Conservation (phyloP, 1,140 invertebrate species). For the Globodera rostochiensis region DNA sequence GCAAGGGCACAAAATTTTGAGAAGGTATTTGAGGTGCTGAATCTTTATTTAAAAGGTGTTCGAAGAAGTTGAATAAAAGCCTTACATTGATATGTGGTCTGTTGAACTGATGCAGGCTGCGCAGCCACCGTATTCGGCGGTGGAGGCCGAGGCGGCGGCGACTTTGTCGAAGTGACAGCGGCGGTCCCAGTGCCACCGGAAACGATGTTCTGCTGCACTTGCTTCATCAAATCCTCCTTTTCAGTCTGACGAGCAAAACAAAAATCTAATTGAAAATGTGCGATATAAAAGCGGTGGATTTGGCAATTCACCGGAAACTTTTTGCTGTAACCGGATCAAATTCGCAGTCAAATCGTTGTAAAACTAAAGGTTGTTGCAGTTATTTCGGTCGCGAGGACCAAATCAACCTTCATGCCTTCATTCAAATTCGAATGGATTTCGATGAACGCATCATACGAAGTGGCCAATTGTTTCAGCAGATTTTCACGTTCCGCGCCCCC, state of each 20-base stretch:
- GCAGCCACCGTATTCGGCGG: constrained; percentile 30
- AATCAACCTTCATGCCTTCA: constrained; percentile 81
- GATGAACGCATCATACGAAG: constrained; percentile 85
- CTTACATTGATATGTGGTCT: constrained; percentile 23
- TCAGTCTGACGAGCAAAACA: constrained; percentile 98
- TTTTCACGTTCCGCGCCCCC: constrained; percentile 72
- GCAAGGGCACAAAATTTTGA: constrained; percentile 30
- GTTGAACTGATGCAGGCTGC: constrained; percentile 16
- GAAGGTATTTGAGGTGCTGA: constrained; percentile 36
- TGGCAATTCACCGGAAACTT: constrained; percentile 71
- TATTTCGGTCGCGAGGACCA: background rate
- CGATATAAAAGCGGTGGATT: background rate
- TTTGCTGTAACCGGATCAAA: constrained; percentile 91
- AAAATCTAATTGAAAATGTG: constrained; percentile 75
- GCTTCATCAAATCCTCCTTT: constrained; percentile 86
- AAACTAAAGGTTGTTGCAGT: constrained; percentile 71
- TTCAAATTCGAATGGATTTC: constrained; percentile 85
- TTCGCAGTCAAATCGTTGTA: constrained; percentile 96
- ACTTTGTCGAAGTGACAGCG: background rate
- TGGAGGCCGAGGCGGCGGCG: constrained; percentile 48
- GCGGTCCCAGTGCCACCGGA: constrained; percentile 6
- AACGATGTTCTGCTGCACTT: constrained; percentile 67
- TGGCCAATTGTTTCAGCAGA: constrained; percentile 81
- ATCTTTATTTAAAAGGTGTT: background rate
- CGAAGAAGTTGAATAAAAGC: background rate